Base-by-base conservation (phyloP, 2,113 vertebrate species). In the Todiramphus chloris region DNA sequence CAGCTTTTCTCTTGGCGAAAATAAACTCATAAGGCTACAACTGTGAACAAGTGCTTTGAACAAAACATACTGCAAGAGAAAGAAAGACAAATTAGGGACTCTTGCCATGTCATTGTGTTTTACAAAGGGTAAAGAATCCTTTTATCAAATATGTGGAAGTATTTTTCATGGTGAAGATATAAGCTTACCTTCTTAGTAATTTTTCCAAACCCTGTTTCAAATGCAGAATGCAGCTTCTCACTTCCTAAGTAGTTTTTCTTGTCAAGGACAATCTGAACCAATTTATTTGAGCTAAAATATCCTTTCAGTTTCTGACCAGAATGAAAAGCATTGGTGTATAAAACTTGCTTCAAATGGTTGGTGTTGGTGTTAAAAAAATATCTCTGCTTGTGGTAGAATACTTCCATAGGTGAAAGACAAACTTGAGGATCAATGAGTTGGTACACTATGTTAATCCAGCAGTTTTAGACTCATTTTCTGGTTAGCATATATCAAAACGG, bases 191-290 rank as follows among this genome's bases (percentile, higher is more conserved):
- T 7, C 11, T 37, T 31, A 63, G 23, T 43, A 72, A 43, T 73
- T 93, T 83, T 86, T 53, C 75, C 48, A 90, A 88, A 62, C 11
- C 35, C 41, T 53, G n/a, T 67, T 94, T 95, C 84, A 92, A 74
- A 92, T 92, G 88, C 83, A 73, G 79, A 86, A 80, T 5, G 3
- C 55, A 90, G 19, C 76, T 81, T 86, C 56, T 74, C 3, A 0
- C 7, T 80, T 94, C 58, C 51, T 58, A 41, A 86, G 80, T 48
- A 39, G 12, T 8, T 85, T 67, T 69, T 51, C 70, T 62, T 70
- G 63, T 83, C 88, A 94, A 92, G 83, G 85, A 74, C 88, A 92
- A 86, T 16, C n/a, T 50, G 72, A 96, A 83, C 19, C 41, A n/a
- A 66, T 86, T 80, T 63, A 13, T 85, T 60, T 83, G 44, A 88